Percentiles rank a stretch among this genome's conserved stretches.
Conservation (phyloP, 2,888 invertebrate species). For the Chloroclysta siterata region DNA sequence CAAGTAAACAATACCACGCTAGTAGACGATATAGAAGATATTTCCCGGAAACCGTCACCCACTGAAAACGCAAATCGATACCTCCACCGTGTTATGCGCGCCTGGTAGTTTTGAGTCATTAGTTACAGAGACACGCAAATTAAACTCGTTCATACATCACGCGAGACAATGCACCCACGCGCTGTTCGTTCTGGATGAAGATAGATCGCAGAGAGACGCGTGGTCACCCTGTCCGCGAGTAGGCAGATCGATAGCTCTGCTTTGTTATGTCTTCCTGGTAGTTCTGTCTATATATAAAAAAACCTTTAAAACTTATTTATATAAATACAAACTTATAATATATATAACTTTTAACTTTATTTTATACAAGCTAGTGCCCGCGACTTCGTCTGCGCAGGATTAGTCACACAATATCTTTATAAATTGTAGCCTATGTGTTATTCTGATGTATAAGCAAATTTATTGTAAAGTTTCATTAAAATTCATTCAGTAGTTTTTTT, state of each 20-base stretch:
- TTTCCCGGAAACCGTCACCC: background rate
- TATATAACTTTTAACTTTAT: too few species aligned
- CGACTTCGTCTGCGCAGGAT: too few species aligned
- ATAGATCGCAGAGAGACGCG: constrained; percentile 73
- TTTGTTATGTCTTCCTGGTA: constrained; percentile 19
- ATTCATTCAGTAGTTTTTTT: too few species aligned
- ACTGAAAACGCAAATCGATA: constrained; percentile 4
- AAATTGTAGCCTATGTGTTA: too few species aligned
- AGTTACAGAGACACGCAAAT: constrained; percentile 42
- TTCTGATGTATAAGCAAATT: too few species aligned
- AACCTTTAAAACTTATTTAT: background rate
- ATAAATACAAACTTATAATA: constrained; percentile 3
- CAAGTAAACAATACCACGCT: constrained; percentile 31
- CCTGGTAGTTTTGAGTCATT: constrained; percentile 13
- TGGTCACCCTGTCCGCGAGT: constrained; percentile 71
- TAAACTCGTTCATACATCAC: constrained; percentile 6
- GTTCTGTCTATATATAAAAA: background rate
- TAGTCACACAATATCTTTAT: too few species aligned
- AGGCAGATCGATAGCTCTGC: constrained; percentile 26
- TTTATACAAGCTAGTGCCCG: too few species aligned
- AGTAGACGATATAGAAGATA: constrained; percentile 8
- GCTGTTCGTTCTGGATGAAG: constrained; percentile 63
- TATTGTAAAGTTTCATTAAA: too few species aligned
- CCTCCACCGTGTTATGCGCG: constrained; percentile 4
- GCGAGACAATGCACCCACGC: constrained; percentile 26